Evolutionary conservation across 2,888 invertebrate genomes (phyloP).

Genomic region (Mongoloraphidia duomilia): DNA sequence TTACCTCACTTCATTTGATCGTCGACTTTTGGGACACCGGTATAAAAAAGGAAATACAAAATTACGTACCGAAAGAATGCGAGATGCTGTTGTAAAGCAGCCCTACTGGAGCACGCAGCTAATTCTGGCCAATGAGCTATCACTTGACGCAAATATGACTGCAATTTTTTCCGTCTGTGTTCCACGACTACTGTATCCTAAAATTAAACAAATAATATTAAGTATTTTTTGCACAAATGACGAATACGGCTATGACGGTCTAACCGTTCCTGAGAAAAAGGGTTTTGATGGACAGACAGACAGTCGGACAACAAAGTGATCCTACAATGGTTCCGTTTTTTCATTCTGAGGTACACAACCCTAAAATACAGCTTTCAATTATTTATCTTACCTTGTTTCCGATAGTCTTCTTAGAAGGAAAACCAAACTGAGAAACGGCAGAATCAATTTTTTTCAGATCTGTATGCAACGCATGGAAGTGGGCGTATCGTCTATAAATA

Average conservation of each 20-base stretch:
- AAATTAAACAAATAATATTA: conserved; percentile 10
- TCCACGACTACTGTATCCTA: conserved; percentile 77
- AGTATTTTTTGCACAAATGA: not conserved
- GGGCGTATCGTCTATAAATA: conserved; percentile 86
- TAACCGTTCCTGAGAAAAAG: too few species aligned
- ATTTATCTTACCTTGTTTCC: conserved; percentile 64
- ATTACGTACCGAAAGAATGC: conserved; percentile 76
- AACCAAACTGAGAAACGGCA: conserved; percentile 66
- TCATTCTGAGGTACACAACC: too few species aligned
- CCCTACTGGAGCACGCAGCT: conserved; percentile 57
- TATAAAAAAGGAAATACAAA: too few species aligned
- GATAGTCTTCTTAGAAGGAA: conserved; percentile 89
- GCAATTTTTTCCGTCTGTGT: conserved; percentile 67
- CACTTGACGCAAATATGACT: conserved; percentile 74
- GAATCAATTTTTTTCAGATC: conserved; percentile 72
- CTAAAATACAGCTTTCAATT: not conserved
- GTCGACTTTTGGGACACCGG: too few species aligned
- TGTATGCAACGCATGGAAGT: conserved; percentile 76
- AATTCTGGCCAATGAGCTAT: conserved; percentile 69
- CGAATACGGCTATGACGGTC: too few species aligned
- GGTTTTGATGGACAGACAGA: too few species aligned
- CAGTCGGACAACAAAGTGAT: too few species aligned
- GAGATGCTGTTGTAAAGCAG: conserved; percentile 62
- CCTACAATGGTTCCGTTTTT: not conserved
- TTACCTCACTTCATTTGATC: too few species aligned